Base-by-base conservation (phyloP, 2,797 vertebrate species). In the Sebastes minor region DNA sequence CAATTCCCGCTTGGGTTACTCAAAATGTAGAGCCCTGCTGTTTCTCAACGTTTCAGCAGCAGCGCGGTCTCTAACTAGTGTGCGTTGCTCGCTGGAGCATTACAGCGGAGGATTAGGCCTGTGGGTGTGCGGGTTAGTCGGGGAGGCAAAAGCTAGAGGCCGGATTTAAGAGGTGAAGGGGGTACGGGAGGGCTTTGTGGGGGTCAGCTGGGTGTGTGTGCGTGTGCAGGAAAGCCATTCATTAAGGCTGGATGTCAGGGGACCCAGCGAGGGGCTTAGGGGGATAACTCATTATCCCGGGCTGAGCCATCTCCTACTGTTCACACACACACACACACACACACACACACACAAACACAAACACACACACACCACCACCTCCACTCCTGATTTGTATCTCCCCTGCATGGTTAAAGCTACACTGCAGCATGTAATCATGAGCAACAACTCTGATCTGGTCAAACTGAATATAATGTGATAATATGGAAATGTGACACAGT, bases 1-100 rank as follows among this genome's bases (percentile, higher is more conserved):
- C 89, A 92, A 93, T 90, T 92, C 93, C 92, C 94, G 57, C 63
- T 60, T 80, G 91, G 88, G 49, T 82, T 81, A n/a, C 76, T 82
- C 76, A 78, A 85, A 92, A 82, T 82, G 81, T 63, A 74, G 69
- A 90, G 88, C 75, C 90, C 85, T 85, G 86, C 87, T 86, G 86
- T 88, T 90, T 88, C 90, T 85, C 87, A 22, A 11, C 7, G 49
- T 84, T 87, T 88, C 81, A 79, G 81, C 57, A 18, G 59, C 35
- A 53, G 71, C 75, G 74, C 28, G 11, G 78, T 68, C 82, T 87
- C 80, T 85, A 91, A 88, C 85, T 78, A 80, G 82, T 59, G 35
- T 38, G 23, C 14, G 55, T n/a, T 78, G 78, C 87, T 71, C 3
- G 61, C 23, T 77, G 67, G 82, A 64, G 82, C 76, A 23, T 59